Conservation (phyloP, 2,113 vertebrate species). For the Condylura cristata region DNA sequence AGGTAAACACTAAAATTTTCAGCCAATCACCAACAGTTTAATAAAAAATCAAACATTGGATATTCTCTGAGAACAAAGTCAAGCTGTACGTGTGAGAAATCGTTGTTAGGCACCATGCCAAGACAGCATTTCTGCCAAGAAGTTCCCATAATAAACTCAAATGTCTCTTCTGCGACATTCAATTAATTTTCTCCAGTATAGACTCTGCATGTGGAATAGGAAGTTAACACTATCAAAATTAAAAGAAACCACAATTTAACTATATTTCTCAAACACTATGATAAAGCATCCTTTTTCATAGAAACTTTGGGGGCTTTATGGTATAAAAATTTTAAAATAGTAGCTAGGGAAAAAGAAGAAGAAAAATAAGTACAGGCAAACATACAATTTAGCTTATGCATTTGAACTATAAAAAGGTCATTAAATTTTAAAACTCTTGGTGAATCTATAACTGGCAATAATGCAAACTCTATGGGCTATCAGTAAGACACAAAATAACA, state of each 20-base stretch:
- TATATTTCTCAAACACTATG: constrained; percentile 3
- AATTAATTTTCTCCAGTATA: not conserved
- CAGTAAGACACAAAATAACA: not conserved
- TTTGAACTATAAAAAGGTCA: not conserved
- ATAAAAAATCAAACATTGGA: not conserved
- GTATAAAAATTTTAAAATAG: not conserved
- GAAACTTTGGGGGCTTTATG: not conserved
- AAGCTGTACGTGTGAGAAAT: not conserved
- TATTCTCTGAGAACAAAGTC: not conserved
- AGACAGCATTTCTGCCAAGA: not conserved
- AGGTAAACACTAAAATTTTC: not conserved
- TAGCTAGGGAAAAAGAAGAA: not conserved
- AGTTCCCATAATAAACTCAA: not conserved
- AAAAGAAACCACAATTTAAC: not conserved
- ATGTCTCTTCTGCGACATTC: not conserved
- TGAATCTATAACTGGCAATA: not conserved
- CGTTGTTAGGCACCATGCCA: not conserved
- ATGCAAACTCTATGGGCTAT: not conserved
- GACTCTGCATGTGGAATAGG: not conserved
- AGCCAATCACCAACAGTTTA: not conserved
- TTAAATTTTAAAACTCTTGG: not conserved
- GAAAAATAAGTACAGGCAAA: not conserved
- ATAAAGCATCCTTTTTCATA: not conserved
- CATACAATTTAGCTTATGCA: not conserved
- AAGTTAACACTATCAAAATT: not conserved